Conservation (phyloP, 2,797 vertebrate species). For the Xenentodon cancila region DNA sequence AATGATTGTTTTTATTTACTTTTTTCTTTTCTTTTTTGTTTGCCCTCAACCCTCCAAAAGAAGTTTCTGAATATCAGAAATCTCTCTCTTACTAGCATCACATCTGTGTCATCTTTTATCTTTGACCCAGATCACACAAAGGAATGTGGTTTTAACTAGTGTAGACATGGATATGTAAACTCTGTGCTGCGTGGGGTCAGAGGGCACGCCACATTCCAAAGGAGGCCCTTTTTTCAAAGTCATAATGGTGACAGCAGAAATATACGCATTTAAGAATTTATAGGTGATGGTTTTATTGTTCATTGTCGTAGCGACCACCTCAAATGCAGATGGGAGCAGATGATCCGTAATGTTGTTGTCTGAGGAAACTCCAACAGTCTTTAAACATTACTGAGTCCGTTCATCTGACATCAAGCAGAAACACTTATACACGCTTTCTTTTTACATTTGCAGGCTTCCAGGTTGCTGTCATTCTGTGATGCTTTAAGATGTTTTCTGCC, state of each 20-base stretch:
- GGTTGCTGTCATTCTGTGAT: conserved; percentile 32
- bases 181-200: conserved; percentile 58
- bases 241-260: conserved; percentile 47
- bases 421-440: conserved; percentile 18
- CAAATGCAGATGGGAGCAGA: background rate
- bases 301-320: conserved; percentile 28
- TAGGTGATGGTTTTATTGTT: conserved; percentile 36
- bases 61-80: conserved; percentile 35
- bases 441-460: conserved; percentile 9
- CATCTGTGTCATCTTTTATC: conserved; percentile 68
- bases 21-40: background rate
- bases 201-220: conserved; percentile 64
- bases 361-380: too few relatives aligned
- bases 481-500: too few relatives aligned
- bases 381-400: background rate
- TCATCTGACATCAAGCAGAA: background rate
- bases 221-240: conserved; percentile 52
- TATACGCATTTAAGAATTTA: conserved; percentile 37
- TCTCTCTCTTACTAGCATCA: conserved; percentile 49
- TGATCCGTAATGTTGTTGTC: background rate
- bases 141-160: conserved; percentile 72
- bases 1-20: too few relatives aligned
- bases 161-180: conserved; percentile 73
- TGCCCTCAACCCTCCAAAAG: conserved; percentile 1
- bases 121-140: conserved; percentile 68